Evolutionary conservation across 2,888 invertebrate genomes (phyloP).

Genomic region (Phytoseiulus persimilis): DNA sequence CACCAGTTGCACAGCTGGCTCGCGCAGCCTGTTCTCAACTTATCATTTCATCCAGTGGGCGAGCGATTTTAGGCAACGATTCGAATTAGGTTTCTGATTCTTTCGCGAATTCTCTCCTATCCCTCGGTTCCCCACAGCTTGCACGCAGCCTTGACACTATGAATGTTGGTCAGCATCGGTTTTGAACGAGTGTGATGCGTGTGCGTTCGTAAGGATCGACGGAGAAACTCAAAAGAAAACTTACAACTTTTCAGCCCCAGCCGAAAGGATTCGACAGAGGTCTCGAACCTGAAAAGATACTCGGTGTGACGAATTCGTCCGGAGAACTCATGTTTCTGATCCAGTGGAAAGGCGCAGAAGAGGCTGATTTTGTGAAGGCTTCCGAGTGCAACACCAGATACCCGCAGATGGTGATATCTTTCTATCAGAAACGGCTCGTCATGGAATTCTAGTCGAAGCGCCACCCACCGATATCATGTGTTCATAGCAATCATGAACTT

Average conservation of each 20-base stretch:
- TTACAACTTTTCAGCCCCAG: slow-evolving; percentile 11
- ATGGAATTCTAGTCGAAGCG: background rate
- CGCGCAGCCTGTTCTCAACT: background rate
- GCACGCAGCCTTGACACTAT: background rate
- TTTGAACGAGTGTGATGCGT: no score
- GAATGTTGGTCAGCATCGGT: background rate
- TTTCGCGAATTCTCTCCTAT: background rate
- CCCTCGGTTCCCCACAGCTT: background rate
- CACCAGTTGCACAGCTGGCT: no score
- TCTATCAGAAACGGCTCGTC: slow-evolving; percentile 15
- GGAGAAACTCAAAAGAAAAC: background rate
- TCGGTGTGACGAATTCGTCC: slow-evolving; percentile 19
- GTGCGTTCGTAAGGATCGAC: background rate
- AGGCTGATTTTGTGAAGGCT: slow-evolving; percentile 23
- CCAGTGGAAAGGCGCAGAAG: slow-evolving; percentile 30
- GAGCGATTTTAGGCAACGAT: no score
- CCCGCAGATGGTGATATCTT: slow-evolving; percentile 33
- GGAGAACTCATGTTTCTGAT: slow-evolving; percentile 31
- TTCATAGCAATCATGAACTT: background rate
- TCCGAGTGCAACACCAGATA: slow-evolving; percentile 29
- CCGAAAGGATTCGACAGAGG: slow-evolving; percentile 29
- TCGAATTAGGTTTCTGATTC: no score
- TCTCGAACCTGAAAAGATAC: slow-evolving; percentile 25
- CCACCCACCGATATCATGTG: background rate
- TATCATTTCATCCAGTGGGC: no score